Evolutionary conservation across 2,888 invertebrate genomes (phyloP).

Genomic region (Protula sp.): DNA sequence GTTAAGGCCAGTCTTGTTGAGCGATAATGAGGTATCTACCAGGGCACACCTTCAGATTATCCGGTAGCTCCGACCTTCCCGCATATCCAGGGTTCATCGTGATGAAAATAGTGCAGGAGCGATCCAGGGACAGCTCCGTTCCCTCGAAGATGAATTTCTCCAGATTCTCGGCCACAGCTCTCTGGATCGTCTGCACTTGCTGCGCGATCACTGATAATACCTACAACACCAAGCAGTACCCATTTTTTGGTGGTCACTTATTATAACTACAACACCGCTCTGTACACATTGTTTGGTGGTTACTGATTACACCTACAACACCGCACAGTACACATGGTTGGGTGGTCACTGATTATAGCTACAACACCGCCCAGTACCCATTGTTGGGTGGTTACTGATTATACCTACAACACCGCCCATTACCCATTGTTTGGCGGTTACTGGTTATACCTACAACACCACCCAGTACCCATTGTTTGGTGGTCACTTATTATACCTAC

Average conservation of each 20-base stretch:
- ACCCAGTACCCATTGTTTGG: too few species aligned
- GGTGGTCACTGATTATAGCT: too few species aligned
- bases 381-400: too few species aligned
- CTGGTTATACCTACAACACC: too few species aligned
- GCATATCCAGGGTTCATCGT: slow-evolving; percentile 55
- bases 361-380: not conserved
- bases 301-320: not conserved
- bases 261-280: not conserved
- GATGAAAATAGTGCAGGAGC: slow-evolving; percentile 52
- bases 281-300: not conserved
- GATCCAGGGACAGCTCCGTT: slow-evolving; percentile 49
- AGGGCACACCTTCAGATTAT: slow-evolving; percentile 52
- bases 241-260: not conserved
- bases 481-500: too few species aligned
- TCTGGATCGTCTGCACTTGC: slow-evolving; percentile 52
- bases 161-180: slow-evolving; percentile 49
- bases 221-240: slow-evolving; percentile 28
- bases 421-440: too few species aligned
- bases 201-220: slow-evolving; percentile 54
- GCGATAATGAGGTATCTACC: too few species aligned
- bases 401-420: too few species aligned
- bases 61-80: slow-evolving; percentile 52
- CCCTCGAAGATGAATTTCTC: slow-evolving; percentile 51
- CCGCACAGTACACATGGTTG: too few species aligned
- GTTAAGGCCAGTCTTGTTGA: too few species aligned